Evolutionary conservation across 2,888 invertebrate species (phyloP).

Genomic region (Morinoia aosen): DNA sequence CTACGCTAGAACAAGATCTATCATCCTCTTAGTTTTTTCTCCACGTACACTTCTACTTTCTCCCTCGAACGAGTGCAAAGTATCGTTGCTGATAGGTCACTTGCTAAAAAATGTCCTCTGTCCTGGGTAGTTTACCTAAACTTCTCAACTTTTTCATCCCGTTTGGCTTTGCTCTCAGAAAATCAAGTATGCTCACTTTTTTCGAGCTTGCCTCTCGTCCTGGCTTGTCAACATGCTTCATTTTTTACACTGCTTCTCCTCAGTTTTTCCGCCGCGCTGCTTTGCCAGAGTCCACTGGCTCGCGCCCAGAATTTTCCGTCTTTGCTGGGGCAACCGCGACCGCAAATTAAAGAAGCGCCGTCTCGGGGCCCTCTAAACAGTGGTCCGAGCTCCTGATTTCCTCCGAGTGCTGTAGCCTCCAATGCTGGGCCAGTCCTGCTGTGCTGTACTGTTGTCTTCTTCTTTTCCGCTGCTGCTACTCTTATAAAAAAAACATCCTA

Average conservation of each 20-base stretch:
- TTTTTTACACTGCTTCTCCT: too few species aligned
- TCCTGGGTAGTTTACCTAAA: background rate
- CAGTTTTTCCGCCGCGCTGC: background rate
- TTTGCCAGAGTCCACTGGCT: background rate
- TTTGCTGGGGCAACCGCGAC: background rate
- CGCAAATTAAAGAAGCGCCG: conserved; percentile 49
- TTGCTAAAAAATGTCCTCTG: background rate
- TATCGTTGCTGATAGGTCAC: background rate
- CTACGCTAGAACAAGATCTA: too few species aligned
- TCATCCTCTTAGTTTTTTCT: too few species aligned
- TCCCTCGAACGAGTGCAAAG: too few species aligned
- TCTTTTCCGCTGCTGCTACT: background rate
- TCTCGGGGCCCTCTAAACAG: background rate
- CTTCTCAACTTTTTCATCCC: background rate
- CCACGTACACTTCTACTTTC: too few species aligned
- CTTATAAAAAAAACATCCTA: background rate
- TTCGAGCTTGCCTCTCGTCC: background rate
- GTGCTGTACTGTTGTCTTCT: background rate
- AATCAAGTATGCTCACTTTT: background rate
- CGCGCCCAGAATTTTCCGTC: background rate
- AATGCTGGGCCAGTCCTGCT: background rate
- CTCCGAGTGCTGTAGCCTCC: conserved; percentile 33
- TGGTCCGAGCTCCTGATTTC: background rate
- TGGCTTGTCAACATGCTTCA: background rate
- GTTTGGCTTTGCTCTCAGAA: background rate